Evolutionary conservation across 2,797 vertebrate species (phyloP).

Genomic region (Gymnoscopelus braueri): DNA sequence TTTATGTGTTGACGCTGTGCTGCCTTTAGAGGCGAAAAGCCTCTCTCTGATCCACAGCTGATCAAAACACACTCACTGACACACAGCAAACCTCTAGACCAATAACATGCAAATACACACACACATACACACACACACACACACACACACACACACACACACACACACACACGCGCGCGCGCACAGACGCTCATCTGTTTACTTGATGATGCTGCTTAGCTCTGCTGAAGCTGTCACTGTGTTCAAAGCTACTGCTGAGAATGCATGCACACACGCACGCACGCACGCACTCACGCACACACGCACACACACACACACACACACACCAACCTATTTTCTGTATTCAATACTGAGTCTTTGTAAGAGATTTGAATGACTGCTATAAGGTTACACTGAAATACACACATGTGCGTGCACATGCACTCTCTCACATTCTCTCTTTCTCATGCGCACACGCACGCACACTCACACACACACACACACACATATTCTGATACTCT

Average conservation of each 20-base stretch:
- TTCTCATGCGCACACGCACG: conserved; percentile 11
- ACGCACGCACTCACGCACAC: conserved; percentile 9
- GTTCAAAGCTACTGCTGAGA: conserved; percentile 20
- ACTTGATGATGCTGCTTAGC: conserved; percentile 59
- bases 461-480: conserved; percentile 10
- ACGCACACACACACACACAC: conserved; percentile 29
- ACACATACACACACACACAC: background rate
- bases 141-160: conserved; percentile 12
- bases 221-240: conserved; percentile 61
- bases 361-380: conserved; percentile 67
- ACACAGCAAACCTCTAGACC: conserved; percentile 9
- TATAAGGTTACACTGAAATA: conserved; percentile 71
- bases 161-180: conserved; percentile 20
- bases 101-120: background rate
- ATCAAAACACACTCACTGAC: conserved; percentile 65
- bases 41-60: conserved; percentile 51
- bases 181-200: conserved; percentile 50
- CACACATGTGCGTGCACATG: conserved; percentile 7
- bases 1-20: conserved; percentile 50
- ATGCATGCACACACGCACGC: background rate
- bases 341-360: conserved; percentile 71
- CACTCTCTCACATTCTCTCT: background rate
- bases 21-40: conserved; percentile 29
- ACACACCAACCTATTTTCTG: conserved; percentile 6
- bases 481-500: background rate